Conservation (phyloP, 2,888 invertebrate genomes). For the Habrosyne pyritoides region DNA sequence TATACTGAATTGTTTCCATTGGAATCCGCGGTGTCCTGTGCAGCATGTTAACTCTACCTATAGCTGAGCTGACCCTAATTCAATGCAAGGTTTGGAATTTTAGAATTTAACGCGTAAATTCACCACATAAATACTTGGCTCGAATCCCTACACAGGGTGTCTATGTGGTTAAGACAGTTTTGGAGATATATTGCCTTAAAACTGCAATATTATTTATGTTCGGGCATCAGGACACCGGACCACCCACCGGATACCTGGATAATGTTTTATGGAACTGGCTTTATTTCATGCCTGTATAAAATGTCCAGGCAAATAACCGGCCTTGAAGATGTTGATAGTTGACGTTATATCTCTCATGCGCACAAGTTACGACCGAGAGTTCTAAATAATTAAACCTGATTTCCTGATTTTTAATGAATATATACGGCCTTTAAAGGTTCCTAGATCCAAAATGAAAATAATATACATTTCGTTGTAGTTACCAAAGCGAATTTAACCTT, state of each 20-base stretch:
- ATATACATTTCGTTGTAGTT: conserved; percentile 18
- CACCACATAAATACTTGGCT: too few species aligned
- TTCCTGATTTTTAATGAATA: conserved; percentile 57
- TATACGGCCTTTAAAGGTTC: conserved; percentile 64
- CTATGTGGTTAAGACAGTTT: too few species aligned
- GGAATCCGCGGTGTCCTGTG: conserved; percentile 45
- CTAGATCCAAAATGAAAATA: conserved; percentile 57
- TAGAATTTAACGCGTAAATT: conserved; percentile 4
- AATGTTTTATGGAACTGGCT: conserved; percentile 14
- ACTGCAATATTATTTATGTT: too few species aligned
- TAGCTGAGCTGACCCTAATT: conserved; percentile 30
- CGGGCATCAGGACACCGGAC: too few species aligned
- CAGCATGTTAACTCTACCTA: conserved; percentile 39
- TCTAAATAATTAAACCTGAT: conserved; percentile 62
- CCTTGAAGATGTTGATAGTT: conserved; percentile 55
- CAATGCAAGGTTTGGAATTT: neutral
- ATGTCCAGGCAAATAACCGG: conserved; percentile 44
- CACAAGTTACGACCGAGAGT: conserved; percentile 42
- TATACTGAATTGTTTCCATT: conserved; percentile 55
- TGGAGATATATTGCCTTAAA: too few species aligned
- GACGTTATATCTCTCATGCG: conserved; percentile 30
- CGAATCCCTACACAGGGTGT: too few species aligned
- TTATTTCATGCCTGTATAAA: conserved; percentile 29
- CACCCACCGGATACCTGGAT: neutral
- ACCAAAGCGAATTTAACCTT: conserved; percentile 41